A percentile compares a stretch with the other conserved stretches of the same genome.
phyloP scores from a whole-genome alignment of 1,140 invertebrate genomes.

The Archivesica marissinica region DNA sequence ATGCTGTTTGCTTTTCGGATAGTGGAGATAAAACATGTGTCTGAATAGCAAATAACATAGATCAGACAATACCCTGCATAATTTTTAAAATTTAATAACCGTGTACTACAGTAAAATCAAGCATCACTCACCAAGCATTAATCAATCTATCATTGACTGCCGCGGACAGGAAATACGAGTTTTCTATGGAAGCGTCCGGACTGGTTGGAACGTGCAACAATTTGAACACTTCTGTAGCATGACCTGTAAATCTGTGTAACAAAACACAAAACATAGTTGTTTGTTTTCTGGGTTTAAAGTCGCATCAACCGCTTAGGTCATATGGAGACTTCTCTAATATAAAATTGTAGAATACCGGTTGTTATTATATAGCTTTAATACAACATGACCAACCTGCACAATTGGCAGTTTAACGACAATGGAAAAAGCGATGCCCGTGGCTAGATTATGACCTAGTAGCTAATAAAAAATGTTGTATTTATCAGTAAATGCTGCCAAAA shows the following conservation, averaged over 20 bases:
- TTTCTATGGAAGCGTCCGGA: slow-evolving; percentile 69
- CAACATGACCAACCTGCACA: background rate
- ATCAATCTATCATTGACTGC: slow-evolving; percentile 86
- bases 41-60: no score
- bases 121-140: slow-evolving; percentile 87
- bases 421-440: background rate
- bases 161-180: slow-evolving; percentile 87
- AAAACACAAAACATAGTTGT: no score
- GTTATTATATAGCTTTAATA: background rate
- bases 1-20: no score
- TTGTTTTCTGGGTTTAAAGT: no score
- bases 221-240: slow-evolving; percentile 87
- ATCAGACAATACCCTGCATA: no score
- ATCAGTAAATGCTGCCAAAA: background rate
- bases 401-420: background rate
- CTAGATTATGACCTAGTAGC: background rate
- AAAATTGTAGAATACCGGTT: no score
- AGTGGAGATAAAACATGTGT: no score
- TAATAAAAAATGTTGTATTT: background rate
- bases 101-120: no score
- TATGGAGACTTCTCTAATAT: no score
- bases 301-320: no score
- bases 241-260: slow-evolving; percentile 87
- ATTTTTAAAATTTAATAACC: no score
- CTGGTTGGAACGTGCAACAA: slow-evolving; percentile 84